These are phyloP conservation scores for Myathropa florea DNA, from an alignment of 2,888 invertebrate genomes.

Conservation along the genomic window DNA sequence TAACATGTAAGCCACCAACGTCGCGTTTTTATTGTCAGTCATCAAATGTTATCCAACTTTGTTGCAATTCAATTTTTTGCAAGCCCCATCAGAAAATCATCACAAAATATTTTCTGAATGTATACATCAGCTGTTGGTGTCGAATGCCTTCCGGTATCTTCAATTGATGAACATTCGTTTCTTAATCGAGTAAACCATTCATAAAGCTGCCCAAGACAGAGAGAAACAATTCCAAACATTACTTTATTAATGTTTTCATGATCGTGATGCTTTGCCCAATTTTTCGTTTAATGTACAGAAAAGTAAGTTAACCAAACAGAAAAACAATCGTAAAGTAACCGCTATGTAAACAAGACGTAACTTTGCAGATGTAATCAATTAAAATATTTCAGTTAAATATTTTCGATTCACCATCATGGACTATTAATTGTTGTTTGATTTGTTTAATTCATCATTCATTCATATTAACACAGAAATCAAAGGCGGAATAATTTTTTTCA, in stretches of 20 bases:
- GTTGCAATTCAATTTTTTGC: no score
- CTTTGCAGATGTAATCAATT: neutral
- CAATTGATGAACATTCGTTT: neutral
- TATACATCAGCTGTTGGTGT: no score
- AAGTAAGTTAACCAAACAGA: neutral
- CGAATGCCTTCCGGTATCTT: neutral
- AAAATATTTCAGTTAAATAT: neutral
- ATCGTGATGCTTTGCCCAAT: neutral
- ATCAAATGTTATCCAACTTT: no score
- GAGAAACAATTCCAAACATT: neutral
- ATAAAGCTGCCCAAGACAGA: neutral
- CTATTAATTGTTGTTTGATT: no score
- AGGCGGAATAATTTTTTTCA: no score
- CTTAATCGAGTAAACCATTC: neutral
- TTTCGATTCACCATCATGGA: neutral
- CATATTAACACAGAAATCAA: no score
- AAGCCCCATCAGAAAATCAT: no score
- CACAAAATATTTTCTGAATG: no score
- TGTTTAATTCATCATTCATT: no score
- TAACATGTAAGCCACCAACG: no score
- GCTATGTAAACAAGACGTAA: neutral
- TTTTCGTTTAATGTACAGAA: neutral
- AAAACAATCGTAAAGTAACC: neutral
- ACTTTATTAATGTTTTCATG: neutral
- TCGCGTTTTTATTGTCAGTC: no score